A percentile compares a stretch with the other conserved stretches of the same genome.
Evolutionary conservation across 2,113 vertebrate genomes (phyloP).

Genomic region (Brachionichthys hirsutus): DNA sequence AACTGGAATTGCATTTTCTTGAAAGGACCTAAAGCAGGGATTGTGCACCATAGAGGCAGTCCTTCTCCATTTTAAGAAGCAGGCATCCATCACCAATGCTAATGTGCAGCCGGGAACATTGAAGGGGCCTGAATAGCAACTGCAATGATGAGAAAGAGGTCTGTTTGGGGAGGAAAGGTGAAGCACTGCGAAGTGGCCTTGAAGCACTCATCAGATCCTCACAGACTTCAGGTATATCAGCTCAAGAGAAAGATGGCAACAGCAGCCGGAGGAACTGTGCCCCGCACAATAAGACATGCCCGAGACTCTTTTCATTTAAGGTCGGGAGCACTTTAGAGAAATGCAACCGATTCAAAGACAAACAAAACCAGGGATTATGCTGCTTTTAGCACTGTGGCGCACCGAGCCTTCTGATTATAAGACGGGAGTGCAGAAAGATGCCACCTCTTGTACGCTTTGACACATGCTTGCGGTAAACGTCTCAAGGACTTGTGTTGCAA

Average conservation of each 20-base stretch:
- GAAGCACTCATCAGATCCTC: conserved; percentile 61
- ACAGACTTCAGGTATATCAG: conserved; percentile 53
- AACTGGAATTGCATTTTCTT: conserved; percentile 25
- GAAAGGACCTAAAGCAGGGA: conserved; percentile 31
- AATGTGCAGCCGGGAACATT: conserved; percentile 63
- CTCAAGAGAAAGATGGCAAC: conserved; percentile 64
- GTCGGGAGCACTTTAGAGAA: conserved; percentile 70
- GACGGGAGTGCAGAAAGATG: conserved; percentile 42
- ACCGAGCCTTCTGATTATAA: conserved; percentile 61
- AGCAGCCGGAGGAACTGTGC: conserved; percentile 60
- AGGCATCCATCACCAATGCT: conserved; percentile 56
- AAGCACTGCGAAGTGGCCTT: conserved; percentile 58
- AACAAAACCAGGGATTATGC: conserved; percentile 73
- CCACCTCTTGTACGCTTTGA: conserved; percentile 42
- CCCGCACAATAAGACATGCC: conserved; percentile 71
- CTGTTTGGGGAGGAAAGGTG: conserved; percentile 59
- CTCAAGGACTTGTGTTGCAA: conserved; percentile 48
- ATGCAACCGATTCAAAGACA: conserved; percentile 68
- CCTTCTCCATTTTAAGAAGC: conserved; percentile 44
- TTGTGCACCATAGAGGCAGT: conserved; percentile 41
- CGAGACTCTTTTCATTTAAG: conserved; percentile 72
- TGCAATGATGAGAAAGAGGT: conserved; percentile 55
- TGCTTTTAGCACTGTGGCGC: conserved; percentile 67
- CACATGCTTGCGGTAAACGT: conserved; percentile 42
- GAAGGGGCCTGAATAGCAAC: conserved; percentile 54